phyloP scores from a whole-genome alignment of 2,888 invertebrate species.

The Colostygia pectinataria region DNA sequence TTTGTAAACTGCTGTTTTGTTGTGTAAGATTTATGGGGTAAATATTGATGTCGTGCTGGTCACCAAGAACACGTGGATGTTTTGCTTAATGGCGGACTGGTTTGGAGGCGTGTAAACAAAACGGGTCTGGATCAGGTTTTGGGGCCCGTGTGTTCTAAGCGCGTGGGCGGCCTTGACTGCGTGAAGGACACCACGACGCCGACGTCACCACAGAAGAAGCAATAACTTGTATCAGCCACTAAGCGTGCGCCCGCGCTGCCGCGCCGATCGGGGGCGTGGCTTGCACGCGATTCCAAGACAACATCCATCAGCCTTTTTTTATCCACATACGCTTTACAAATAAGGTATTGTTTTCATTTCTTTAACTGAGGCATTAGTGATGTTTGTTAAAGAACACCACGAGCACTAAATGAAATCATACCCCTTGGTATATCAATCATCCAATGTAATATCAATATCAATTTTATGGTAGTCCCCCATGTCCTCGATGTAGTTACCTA shows the following conservation, averaged over 20 bases:
- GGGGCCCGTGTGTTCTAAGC: constrained; percentile 48
- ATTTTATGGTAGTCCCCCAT: no score
- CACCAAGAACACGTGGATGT: constrained; percentile 24
- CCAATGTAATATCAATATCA: no score
- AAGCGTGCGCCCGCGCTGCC: constrained; percentile 52
- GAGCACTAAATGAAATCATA: no score
- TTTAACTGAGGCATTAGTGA: constrained; percentile 17
- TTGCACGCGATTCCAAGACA: constrained; percentile 44
- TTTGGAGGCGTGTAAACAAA: constrained; percentile 57
- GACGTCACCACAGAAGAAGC: constrained; percentile 17
- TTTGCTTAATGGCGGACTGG: constrained; percentile 40
- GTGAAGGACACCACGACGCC: constrained; percentile 58
- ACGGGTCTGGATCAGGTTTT: constrained; percentile 55
- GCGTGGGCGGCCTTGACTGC: constrained; percentile 74
- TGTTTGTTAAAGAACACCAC: background rate
- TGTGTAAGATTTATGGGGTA: constrained; percentile 6
- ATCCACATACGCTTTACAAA: constrained; percentile 9
- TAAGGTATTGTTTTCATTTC: constrained; percentile 15
- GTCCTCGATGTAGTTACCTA: no score
- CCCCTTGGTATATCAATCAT: no score
- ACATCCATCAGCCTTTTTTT: constrained; percentile 33
- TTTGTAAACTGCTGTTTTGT: constrained; percentile 2
- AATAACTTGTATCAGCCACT: constrained; percentile 38
- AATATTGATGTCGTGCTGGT: constrained; percentile 4
- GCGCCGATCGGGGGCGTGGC: constrained; percentile 62